These are phyloP conservation scores for Microplitis manilae DNA, from an alignment of 2,888 invertebrate species.

Conservation along the genomic window DNA sequence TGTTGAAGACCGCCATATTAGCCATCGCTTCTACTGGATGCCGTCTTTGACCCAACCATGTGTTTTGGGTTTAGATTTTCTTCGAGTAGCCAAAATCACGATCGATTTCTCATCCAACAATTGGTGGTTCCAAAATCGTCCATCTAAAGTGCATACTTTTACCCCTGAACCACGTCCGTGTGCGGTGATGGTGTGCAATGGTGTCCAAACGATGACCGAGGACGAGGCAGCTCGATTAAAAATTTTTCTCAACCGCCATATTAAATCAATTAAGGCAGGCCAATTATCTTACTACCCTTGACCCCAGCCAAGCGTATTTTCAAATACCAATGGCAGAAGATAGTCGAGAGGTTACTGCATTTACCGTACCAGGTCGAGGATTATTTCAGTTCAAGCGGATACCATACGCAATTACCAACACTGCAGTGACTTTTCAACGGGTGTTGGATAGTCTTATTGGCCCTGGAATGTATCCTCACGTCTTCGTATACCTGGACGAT, in stretches of 20 bases:
- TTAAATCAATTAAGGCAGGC: slow-evolving; percentile 53
- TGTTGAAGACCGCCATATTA: too few relatives aligned
- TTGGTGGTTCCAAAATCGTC: too few relatives aligned
- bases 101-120: too few relatives aligned
- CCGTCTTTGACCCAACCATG: too few relatives aligned
- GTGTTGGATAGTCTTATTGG: slow-evolving; percentile 27
- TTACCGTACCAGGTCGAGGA: slow-evolving; percentile 29
- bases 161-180: too few relatives aligned
- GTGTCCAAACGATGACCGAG: too few relatives aligned
- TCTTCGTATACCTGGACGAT: slow-evolving; percentile 11
- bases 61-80: too few relatives aligned
- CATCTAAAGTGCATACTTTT: too few relatives aligned
- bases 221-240: too few relatives aligned
- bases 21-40: too few relatives aligned
- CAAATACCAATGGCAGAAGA: neutral
- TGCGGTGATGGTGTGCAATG: too few relatives aligned
- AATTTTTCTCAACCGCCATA: slow-evolving; percentile 40
- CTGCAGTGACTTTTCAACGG: slow-evolving; percentile 49
- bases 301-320: slow-evolving; percentile 23
- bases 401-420: slow-evolving; percentile 49
- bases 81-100: too few relatives aligned
- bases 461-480: neutral
- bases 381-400: slow-evolving; percentile 12
- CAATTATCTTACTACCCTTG: slow-evolving; percentile 47
- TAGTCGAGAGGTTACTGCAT: slow-evolving; percentile 22